Percentiles rank a stretch among this genome's conserved stretches.
These are phyloP conservation scores for Perognathus longimembris DNA, from an alignment of 2,113 vertebrate genomes.

Conservation along the genomic window DNA sequence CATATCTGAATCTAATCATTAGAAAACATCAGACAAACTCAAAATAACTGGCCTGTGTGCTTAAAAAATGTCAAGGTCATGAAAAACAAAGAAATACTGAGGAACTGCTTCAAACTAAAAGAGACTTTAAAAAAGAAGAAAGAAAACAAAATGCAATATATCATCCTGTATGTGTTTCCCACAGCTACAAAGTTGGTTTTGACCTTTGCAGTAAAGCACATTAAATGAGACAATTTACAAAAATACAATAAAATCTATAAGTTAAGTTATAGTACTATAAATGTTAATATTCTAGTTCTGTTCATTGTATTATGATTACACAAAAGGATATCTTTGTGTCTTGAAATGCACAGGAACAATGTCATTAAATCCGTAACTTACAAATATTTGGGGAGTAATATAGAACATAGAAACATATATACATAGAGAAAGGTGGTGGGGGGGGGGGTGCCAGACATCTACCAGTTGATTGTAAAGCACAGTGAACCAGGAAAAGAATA, in stretches of 20 bases:
- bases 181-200: neutral
- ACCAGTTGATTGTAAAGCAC: neutral
- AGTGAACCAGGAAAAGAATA: neutral
- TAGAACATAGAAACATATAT: neutral
- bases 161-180: constrained; percentile 18
- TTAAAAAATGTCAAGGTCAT: constrained; percentile 75
- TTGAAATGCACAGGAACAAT: neutral
- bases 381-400: neutral
- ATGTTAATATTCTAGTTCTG: neutral
- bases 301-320: neutral
- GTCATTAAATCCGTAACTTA: constrained; percentile 8
- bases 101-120: constrained; percentile 55
- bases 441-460: too few species aligned
- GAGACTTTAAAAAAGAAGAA: neutral
- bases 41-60: constrained; percentile 70
- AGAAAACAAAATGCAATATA: neutral
- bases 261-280: neutral
- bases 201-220: neutral
- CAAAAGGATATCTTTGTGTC: neutral
- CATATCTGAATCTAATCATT: constrained; percentile 70
- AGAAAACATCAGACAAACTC: constrained; percentile 75
- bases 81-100: constrained; percentile 64
- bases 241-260: neutral
- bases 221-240: neutral
- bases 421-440: neutral